These are phyloP conservation scores for Hippoglossus stenolepis DNA, from an alignment of 2,113 vertebrate genomes.

Conservation along the genomic window DNA sequence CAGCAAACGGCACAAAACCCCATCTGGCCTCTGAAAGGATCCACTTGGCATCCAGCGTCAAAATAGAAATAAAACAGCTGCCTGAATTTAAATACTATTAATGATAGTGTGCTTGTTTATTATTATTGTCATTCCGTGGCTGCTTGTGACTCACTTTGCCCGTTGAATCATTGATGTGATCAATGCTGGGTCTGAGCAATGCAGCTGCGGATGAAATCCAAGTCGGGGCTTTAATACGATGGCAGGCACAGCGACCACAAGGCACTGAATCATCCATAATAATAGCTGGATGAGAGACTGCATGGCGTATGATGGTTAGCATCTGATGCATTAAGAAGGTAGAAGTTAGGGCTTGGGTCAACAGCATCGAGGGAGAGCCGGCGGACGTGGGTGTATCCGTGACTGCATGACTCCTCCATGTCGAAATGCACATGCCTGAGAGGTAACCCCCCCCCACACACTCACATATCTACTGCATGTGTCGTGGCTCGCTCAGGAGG, in stretches of 20 bases:
- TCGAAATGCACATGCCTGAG: neutral
- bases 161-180: constrained; percentile 78
- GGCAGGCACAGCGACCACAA: constrained; percentile 56
- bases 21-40: neutral
- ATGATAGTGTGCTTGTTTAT: constrained; percentile 44
- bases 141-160: constrained; percentile 59
- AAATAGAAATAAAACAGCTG: neutral
- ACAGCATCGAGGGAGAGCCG: constrained; percentile 1
- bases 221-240: constrained; percentile 58
- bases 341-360: constrained; percentile 29
- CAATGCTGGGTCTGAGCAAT: constrained; percentile 62
- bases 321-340: constrained; percentile 42
- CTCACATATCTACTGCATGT: neutral
- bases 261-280: constrained; percentile 62
- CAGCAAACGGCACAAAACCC: constrained; percentile 18
- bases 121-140: constrained; percentile 37
- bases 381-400: constrained; percentile 23
- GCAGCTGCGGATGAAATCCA: constrained; percentile 70
- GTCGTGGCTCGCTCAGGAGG: neutral
- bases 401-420: neutral
- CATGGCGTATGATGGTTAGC: constrained; percentile 52
- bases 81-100: constrained; percentile 24
- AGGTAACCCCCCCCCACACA: neutral
- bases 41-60: neutral
- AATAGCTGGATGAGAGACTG: constrained; percentile 67